A percentile compares a stretch with the other conserved stretches of the same genome.
phyloP scores from a whole-genome alignment of 2,113 vertebrate species.

The Crotalus horridus region DNA sequence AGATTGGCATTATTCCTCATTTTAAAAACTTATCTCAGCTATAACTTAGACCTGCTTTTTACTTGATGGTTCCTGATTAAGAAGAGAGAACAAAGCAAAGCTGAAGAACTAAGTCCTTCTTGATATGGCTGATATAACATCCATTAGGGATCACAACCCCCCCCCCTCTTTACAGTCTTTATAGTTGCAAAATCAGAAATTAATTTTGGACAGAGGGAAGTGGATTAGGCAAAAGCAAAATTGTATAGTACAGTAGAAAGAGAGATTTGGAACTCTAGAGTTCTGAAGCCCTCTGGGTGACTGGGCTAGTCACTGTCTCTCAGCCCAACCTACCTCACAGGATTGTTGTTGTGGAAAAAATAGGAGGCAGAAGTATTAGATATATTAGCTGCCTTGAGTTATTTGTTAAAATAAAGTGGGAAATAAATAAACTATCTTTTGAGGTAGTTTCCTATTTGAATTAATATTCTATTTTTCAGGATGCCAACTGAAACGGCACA shows the following conservation, averaged over 20 bases:
- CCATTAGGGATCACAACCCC: neutral
- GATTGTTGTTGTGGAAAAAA: neutral
- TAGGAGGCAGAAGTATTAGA: neutral
- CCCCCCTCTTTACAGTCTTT: neutral
- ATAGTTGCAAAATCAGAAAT: neutral
- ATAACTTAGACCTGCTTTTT: neutral
- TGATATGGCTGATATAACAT: neutral
- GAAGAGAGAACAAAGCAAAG: neutral
- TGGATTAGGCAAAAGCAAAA: neutral
- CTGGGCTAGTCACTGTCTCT: neutral
- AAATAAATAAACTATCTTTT: neutral
- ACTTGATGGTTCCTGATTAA: neutral
- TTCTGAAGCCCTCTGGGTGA: neutral
- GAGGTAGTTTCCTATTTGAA: neutral
- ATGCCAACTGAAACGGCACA: neutral
- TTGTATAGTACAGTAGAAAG: neutral
- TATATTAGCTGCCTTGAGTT: neutral
- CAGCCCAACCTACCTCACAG: neutral
- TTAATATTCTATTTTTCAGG: neutral
- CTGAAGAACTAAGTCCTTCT: neutral
- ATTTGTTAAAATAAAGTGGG: neutral
- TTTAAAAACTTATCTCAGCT: neutral
- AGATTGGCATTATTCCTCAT: neutral
- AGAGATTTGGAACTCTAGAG: neutral
- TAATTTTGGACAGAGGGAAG: neutral